A percentile compares a stretch with the other conserved stretches of the same genome.
Conservation (phyloP, 2,888 invertebrate genomes). For the Rotaria sp. region DNA sequence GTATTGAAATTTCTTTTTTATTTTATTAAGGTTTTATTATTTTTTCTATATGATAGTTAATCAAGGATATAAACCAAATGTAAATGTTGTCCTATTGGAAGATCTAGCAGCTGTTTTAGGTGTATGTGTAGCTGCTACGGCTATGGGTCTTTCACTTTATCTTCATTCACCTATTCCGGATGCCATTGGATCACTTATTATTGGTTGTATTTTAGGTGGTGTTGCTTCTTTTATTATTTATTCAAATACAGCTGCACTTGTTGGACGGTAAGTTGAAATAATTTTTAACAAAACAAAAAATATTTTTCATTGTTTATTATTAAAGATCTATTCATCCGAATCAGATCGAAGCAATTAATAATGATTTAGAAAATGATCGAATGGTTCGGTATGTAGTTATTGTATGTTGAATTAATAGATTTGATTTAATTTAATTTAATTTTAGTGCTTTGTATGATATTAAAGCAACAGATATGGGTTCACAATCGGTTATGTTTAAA, state of each 20-base stretch:
- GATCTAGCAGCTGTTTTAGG: slow-evolving; percentile 90
- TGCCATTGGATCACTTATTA: slow-evolving; percentile 74
- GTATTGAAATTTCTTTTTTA: slow-evolving; percentile 55
- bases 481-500: slow-evolving; percentile 85
- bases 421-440: not conserved
- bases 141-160: slow-evolving; percentile 70
- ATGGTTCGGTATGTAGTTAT: slow-evolving; percentile 51
- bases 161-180: slow-evolving; percentile 61
- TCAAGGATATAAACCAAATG: slow-evolving; percentile 85
- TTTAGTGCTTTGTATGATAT: slow-evolving; percentile 77
- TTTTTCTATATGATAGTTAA: not conserved
- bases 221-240: slow-evolving; percentile 89
- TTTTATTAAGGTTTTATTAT: not conserved
- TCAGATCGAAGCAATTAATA: slow-evolving; percentile 32
- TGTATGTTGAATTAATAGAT: too few relatives aligned
- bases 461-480: slow-evolving; percentile 96
- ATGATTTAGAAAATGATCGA: slow-evolving; percentile 40
- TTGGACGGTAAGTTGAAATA: slow-evolving; percentile 66
- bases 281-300: not conserved
- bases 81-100: slow-evolving; percentile 91
- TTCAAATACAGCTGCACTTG: slow-evolving; percentile 82
- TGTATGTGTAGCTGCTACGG: slow-evolving; percentile 70
- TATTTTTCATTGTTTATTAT: not conserved
- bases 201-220: slow-evolving; percentile 59
- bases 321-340: slow-evolving; percentile 35